phyloP scores from a whole-genome alignment of 2,888 invertebrate species.

The Phlogophora meticulosa region DNA sequence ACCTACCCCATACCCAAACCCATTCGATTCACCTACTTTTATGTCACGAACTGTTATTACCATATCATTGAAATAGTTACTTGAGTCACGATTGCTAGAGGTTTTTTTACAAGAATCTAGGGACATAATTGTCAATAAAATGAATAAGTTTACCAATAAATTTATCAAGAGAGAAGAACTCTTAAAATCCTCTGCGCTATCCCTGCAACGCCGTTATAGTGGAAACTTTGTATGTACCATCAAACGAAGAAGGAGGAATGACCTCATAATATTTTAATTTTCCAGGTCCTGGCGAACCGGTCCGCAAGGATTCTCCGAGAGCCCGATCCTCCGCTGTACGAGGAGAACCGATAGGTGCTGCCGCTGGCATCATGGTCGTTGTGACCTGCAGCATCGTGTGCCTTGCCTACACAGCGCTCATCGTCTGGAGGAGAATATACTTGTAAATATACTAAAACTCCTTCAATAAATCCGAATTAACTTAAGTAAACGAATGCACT shows the following conservation, averaged over 20 bases:
- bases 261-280: constrained; percentile 7
- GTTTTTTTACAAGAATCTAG: not conserved
- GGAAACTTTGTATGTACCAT: not conserved
- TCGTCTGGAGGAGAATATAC: constrained; percentile 87
- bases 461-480: constrained; percentile 19
- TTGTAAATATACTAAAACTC: constrained; percentile 76
- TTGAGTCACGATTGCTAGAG: not conserved
- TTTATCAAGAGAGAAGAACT: not conserved
- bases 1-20: not conserved
- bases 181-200: not conserved
- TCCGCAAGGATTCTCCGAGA: constrained; percentile 78
- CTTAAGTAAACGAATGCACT: constrained; percentile 14
- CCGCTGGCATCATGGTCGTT: constrained; percentile 86
- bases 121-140: not conserved
- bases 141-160: not conserved
- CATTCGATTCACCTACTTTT: constrained; percentile 3
- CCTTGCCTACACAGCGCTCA: constrained; percentile 83
- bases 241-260: not conserved
- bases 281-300: constrained; percentile 72
- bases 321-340: constrained; percentile 67
- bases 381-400: constrained; percentile 85
- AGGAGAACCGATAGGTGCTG: constrained; percentile 81
- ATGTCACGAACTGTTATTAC: not conserved
- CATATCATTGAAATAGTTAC: constrained; percentile 15
- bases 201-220: not conserved